phyloP scores from a whole-genome alignment of 2,888 invertebrate species.

The Alloplasta piceator region DNA sequence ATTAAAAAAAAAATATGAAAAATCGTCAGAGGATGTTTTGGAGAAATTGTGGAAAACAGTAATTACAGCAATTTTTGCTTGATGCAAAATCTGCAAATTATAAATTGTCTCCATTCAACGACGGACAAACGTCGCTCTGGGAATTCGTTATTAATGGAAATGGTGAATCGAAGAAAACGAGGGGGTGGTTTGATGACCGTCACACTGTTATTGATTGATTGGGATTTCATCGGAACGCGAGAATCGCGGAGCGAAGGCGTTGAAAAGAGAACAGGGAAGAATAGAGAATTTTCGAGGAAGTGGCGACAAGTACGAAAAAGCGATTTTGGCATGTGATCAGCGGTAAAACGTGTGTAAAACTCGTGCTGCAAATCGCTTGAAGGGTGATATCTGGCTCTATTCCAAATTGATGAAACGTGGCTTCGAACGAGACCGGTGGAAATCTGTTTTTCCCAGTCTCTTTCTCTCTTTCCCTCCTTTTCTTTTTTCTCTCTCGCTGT shows the following conservation, averaged over 20 bases:
- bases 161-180: too few relatives aligned
- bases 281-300: slow-evolving; percentile 17
- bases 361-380: slow-evolving; percentile 57
- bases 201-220: too few relatives aligned
- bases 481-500: slow-evolving; percentile 18
- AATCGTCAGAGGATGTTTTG: too few relatives aligned
- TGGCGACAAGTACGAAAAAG: slow-evolving; percentile 28
- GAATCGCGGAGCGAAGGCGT: neutral
- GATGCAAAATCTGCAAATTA: too few relatives aligned
- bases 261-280: neutral
- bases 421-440: neutral
- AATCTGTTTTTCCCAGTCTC: slow-evolving; percentile 17
- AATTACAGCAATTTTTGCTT: too few relatives aligned
- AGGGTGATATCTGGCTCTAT: slow-evolving; percentile 57
- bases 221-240: neutral
- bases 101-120: too few relatives aligned
- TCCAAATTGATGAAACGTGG: slow-evolving; percentile 61
- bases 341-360: slow-evolving; percentile 38
- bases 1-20: too few relatives aligned
- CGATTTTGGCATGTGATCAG: slow-evolving; percentile 5
- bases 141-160: too few relatives aligned
- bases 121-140: too few relatives aligned
- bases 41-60: too few relatives aligned
- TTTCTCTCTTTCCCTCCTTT: neutral
- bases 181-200: too few relatives aligned